Conservation (phyloP, 2,888 invertebrate species). For the Andricus curvator region DNA sequence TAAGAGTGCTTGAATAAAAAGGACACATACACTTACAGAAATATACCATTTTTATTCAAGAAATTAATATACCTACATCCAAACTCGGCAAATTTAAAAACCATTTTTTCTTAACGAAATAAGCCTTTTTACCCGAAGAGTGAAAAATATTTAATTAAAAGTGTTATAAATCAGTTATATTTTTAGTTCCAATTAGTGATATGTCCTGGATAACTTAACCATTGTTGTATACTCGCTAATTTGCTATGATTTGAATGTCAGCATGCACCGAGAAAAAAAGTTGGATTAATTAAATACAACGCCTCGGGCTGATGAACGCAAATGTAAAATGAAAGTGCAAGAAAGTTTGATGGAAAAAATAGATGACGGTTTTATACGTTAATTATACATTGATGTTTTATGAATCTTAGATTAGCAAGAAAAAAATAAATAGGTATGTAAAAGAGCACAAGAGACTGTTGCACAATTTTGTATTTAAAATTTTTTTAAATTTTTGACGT, state of each 20-base stretch:
- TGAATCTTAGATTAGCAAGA: no score
- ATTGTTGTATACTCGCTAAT: slow-evolving; percentile 17
- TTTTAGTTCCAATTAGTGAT: slow-evolving; percentile 19
- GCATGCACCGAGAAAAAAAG: background rate
- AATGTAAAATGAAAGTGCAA: background rate
- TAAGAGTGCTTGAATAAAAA: slow-evolving; percentile 10
- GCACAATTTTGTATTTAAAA: no score
- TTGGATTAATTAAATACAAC: slow-evolving; percentile 18
- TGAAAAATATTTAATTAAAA: slow-evolving; percentile 17
- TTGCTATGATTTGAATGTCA: slow-evolving; percentile 9
- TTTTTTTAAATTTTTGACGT: no score
- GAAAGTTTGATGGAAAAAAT: background rate
- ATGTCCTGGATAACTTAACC: slow-evolving; percentile 6
- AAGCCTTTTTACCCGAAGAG: background rate
- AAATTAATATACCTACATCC: background rate
- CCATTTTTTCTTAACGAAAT: background rate
- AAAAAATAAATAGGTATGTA: no score
- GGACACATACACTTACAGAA: background rate
- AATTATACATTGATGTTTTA: no score
- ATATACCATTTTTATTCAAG: background rate
- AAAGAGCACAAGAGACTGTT: no score
- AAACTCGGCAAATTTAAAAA: background rate
- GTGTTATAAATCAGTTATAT: slow-evolving; percentile 1
- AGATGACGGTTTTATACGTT: no score
- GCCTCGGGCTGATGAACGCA: background rate